These are phyloP conservation scores for Eupithecia abbreviata DNA, from an alignment of 2,888 invertebrate genomes.

Conservation along the genomic window DNA sequence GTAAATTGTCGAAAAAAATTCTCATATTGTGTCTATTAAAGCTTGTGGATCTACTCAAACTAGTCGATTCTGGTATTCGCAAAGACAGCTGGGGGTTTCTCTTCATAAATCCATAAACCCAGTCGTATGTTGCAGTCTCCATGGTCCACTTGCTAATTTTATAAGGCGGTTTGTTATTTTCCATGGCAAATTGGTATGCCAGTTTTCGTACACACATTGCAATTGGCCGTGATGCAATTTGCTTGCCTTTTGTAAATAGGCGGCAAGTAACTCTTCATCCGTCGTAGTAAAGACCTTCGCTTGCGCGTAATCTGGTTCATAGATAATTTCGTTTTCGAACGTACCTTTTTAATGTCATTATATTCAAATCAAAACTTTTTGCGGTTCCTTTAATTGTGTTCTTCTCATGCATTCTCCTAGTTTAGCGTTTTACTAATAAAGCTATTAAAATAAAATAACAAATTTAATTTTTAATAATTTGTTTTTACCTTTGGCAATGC, in stretches of 20 bases:
- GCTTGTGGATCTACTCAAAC: constrained; percentile 29
- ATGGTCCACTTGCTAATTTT: not conserved
- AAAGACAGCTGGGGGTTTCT: constrained; percentile 9
- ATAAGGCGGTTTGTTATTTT: not conserved
- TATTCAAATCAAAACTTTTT: too few relatives aligned
- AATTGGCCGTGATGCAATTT: constrained; percentile 8
- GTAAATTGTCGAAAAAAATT: constrained; percentile 34
- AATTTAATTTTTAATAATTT: too few relatives aligned
- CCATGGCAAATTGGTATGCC: constrained; percentile 13
- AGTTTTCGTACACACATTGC: constrained; percentile 10
- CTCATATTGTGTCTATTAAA: constrained; percentile 38
- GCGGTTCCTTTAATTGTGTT: too few relatives aligned
- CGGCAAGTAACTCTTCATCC: constrained; percentile 8
- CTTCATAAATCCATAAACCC: constrained; percentile 24
- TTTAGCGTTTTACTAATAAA: too few relatives aligned
- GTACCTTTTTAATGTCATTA: not conserved
- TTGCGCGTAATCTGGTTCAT: constrained; percentile 10
- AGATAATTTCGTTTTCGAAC: not conserved
- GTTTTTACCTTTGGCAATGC: too few relatives aligned
- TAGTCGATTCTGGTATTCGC: constrained; percentile 19
- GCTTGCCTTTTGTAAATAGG: constrained; percentile 15
- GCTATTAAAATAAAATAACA: too few relatives aligned
- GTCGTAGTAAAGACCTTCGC: constrained; percentile 9
- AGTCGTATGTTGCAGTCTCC: constrained; percentile 20
- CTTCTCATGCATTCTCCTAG: too few relatives aligned